A percentile compares a stretch with the other conserved stretches of the same genome.
These are phyloP conservation scores for Thera obeliscata DNA, from an alignment of 2,888 invertebrate genomes.

Conservation along the genomic window DNA sequence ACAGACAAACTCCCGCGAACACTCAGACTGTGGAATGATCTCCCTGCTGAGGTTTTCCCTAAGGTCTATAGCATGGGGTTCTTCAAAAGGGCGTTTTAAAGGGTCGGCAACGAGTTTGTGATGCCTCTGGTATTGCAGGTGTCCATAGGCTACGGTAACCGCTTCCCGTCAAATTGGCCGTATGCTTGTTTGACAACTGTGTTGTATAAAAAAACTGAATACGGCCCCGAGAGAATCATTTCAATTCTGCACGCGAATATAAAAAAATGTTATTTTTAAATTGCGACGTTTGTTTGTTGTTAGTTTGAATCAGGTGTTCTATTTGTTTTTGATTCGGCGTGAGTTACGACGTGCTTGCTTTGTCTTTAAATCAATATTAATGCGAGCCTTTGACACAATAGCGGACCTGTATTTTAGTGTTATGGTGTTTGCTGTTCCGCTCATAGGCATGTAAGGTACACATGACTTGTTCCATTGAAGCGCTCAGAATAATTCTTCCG, in stretches of 20 bases:
- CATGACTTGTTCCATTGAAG: slow-evolving; percentile 19
- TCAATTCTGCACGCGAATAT: slow-evolving; percentile 33
- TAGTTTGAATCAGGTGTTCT: slow-evolving; percentile 32
- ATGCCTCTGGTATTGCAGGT: no score
- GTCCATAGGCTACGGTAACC: no score
- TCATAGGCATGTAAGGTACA: slow-evolving; percentile 2
- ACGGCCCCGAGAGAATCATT: slow-evolving; percentile 25
- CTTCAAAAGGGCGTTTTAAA: no score
- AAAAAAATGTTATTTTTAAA: slow-evolving; percentile 35
- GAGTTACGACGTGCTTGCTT: slow-evolving; percentile 28
- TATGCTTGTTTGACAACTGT: no score
- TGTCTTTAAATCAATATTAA: slow-evolving; percentile 34
- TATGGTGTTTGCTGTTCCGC: slow-evolving; percentile 20
- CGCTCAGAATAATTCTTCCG: slow-evolving; percentile 23
- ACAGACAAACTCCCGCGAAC: slow-evolving; percentile 36
- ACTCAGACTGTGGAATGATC: no score
- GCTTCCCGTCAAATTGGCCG: no score
- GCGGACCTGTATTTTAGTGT: slow-evolving; percentile 27
- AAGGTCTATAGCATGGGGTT: no score
- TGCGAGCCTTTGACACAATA: slow-evolving; percentile 29
- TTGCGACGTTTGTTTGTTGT: slow-evolving; percentile 34
- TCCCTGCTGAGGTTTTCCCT: no score
- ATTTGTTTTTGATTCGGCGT: slow-evolving; percentile 35
- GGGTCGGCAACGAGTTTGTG: no score
- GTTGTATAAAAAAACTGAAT: slow-evolving; percentile 24